Evolutionary conservation across 2,888 invertebrate species (phyloP).

Genomic region (Parthenolecanium corni): DNA sequence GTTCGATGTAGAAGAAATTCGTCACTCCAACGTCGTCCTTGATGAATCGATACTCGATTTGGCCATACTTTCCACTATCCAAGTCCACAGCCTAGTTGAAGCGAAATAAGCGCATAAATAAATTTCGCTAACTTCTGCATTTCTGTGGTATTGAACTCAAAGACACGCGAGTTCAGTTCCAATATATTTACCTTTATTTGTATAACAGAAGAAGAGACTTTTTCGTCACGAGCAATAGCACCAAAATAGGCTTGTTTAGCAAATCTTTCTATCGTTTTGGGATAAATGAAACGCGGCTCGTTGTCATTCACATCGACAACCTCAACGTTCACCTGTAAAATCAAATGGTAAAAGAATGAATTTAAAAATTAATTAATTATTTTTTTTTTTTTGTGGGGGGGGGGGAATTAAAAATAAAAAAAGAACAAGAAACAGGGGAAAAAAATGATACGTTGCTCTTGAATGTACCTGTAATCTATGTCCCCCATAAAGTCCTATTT

Average conservation of each 20-base stretch:
- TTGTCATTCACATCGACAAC: slow-evolving; percentile 85
- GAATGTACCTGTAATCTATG: too few species aligned
- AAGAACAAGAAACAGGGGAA: too few species aligned
- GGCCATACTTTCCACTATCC: slow-evolving; percentile 73
- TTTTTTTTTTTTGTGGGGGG: too few species aligned
- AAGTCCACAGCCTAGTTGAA: slow-evolving; percentile 60
- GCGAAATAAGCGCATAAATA: not conserved
- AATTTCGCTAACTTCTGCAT: not conserved
- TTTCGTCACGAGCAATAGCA: slow-evolving; percentile 56
- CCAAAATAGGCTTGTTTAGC: slow-evolving; percentile 52
- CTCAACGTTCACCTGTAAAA: slow-evolving; percentile 55
- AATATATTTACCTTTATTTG: slow-evolving; percentile 53
- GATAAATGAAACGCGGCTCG: slow-evolving; percentile 66
- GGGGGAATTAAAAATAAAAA: too few species aligned
- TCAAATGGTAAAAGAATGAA: not conserved
- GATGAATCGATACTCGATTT: slow-evolving; percentile 53
- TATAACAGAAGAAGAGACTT: slow-evolving; percentile 61
- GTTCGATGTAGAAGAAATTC: slow-evolving; percentile 58
- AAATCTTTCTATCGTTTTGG: slow-evolving; percentile 51
- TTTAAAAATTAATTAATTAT: not conserved
- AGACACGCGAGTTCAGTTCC: not conserved
- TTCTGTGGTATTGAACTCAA: not conserved
- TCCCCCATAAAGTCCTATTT: too few species aligned
- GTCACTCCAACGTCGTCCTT: slow-evolving; percentile 41
- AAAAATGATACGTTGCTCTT: too few species aligned